A percentile compares a stretch with the other conserved stretches of the same genome.
Conservation (phyloP, 2,797 vertebrate genomes). For the Naso thynnoides region DNA sequence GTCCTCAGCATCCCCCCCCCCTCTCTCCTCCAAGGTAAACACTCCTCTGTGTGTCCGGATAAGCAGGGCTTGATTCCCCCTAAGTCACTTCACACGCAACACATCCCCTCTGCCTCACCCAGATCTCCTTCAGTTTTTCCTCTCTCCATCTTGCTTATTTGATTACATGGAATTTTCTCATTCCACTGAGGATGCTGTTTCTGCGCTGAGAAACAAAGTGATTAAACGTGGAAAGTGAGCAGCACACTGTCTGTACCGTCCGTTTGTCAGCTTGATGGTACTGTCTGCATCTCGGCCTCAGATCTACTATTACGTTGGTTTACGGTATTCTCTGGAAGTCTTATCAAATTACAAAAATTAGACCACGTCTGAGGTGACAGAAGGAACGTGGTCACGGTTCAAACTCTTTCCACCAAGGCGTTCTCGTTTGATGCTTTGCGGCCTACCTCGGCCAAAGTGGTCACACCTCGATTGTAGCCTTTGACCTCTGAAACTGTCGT, state of each 20-base stretch:
- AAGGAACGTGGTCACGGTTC: not conserved
- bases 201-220: slow-evolving; percentile 4
- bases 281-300: not conserved
- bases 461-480: too few species aligned
- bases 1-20: slow-evolving; percentile 33
- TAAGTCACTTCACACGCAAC: slow-evolving; percentile 21
- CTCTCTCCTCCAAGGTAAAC: slow-evolving; percentile 33
- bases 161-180: slow-evolving; percentile 14
- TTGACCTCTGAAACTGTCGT: too few species aligned
- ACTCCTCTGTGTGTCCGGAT: slow-evolving; percentile 30
- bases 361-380: too few species aligned
- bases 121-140: not conserved
- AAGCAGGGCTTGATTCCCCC: slow-evolving; percentile 11
- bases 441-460: too few species aligned
- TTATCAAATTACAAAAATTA: not conserved
- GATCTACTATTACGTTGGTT: not conserved
- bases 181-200: slow-evolving; percentile 20
- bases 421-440: too few species aligned
- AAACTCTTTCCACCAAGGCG: too few species aligned
- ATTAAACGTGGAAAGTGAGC: slow-evolving; percentile 12
- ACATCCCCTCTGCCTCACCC: not conserved
- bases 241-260: slow-evolving; percentile 8
- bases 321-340: not conserved
- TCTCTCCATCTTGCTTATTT: not conserved
- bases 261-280: slow-evolving; percentile 7